A percentile compares a stretch with the other conserved stretches of the same genome.
Evolutionary conservation across 1,140 invertebrate species (phyloP).

Genomic region (Phenacoccus solenopsis): DNA sequence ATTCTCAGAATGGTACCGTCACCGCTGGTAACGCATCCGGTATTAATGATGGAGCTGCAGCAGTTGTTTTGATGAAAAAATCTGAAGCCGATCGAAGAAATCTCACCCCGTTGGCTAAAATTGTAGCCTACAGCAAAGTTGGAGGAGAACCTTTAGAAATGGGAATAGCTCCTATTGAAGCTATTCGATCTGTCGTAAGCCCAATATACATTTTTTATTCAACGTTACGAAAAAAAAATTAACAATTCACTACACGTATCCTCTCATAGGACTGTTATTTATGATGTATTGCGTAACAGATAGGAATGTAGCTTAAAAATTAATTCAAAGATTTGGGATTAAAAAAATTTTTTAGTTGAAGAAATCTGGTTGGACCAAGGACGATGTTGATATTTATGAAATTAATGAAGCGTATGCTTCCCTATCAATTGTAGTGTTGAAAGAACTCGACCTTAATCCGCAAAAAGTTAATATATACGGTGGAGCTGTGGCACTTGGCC

Average conservation of each 20-base stretch:
- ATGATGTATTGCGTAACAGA: neutral
- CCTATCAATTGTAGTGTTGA: conserved; percentile 52
- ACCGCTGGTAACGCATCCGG: conserved; percentile 70
- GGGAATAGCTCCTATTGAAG: conserved; percentile 62
- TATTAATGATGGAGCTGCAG: conserved; percentile 78
- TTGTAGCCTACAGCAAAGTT: conserved; percentile 49
- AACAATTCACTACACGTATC: too few relatives aligned
- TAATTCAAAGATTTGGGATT: conserved; percentile 5
- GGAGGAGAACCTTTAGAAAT: conserved; percentile 62
- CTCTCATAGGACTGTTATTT: too few relatives aligned
- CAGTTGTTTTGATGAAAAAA: conserved; percentile 53
- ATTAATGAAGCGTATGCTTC: conserved; percentile 77
- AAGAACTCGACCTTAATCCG: conserved; percentile 50
- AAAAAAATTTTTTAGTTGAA: conserved; percentile 41
- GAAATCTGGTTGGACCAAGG: conserved; percentile 63
- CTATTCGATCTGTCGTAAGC: conserved; percentile 50
- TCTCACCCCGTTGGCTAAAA: conserved; percentile 45
- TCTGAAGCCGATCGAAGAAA: conserved; percentile 39
- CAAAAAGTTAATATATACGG: conserved; percentile 69
- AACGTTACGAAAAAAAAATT: neutral
- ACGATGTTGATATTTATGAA: conserved; percentile 82
- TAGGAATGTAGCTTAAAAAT: neutral
- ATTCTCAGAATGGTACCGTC: conserved; percentile 45
- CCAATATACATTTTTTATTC: conserved; percentile 27
- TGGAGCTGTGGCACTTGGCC: conserved; percentile 78